Evolutionary conservation across 2,113 vertebrate species (phyloP).

Genomic region (Pollimyrus isidori): DNA sequence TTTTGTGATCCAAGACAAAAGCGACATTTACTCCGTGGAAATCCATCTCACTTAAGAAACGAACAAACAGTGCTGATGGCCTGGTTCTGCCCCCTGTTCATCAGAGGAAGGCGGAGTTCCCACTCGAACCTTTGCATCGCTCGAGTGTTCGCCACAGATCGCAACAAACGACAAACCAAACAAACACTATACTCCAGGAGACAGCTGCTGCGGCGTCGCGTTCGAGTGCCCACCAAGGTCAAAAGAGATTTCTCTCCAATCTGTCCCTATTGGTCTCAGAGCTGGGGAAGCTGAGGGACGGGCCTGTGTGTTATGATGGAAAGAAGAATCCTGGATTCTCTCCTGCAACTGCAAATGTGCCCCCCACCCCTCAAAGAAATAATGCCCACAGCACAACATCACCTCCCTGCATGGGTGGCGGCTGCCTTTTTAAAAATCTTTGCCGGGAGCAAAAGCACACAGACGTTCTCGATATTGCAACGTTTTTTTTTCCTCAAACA

Average conservation of each 20-base stretch:
- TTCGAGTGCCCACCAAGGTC: not conserved
- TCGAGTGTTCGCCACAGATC: not conserved
- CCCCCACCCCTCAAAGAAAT: not conserved
- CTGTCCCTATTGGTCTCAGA: not conserved
- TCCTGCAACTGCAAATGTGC: not conserved
- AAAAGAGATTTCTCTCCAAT: constrained; percentile 3
- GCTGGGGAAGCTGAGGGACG: not conserved
- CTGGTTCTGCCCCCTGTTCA: not conserved
- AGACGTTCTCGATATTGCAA: not conserved
- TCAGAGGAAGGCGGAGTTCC: not conserved
- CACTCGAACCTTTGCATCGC: not conserved
- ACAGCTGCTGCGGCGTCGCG: not conserved
- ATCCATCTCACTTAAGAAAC: not conserved
- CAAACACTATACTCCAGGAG: not conserved
- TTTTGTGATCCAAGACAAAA: not conserved
- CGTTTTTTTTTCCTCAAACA: not conserved
- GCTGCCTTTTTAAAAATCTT: not conserved
- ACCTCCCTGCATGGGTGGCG: not conserved
- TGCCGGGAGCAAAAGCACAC: not conserved
- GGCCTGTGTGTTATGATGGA: not conserved
- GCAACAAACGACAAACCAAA: not conserved
- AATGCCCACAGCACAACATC: not conserved
- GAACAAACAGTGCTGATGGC: not conserved
- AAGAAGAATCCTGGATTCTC: not conserved
- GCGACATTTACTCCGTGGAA: not conserved